Evolutionary conservation across 2,888 invertebrate genomes (phyloP), one percentile per base, ranked within the genome.

Genomic region (Bhutanitis thaidina): DNA sequence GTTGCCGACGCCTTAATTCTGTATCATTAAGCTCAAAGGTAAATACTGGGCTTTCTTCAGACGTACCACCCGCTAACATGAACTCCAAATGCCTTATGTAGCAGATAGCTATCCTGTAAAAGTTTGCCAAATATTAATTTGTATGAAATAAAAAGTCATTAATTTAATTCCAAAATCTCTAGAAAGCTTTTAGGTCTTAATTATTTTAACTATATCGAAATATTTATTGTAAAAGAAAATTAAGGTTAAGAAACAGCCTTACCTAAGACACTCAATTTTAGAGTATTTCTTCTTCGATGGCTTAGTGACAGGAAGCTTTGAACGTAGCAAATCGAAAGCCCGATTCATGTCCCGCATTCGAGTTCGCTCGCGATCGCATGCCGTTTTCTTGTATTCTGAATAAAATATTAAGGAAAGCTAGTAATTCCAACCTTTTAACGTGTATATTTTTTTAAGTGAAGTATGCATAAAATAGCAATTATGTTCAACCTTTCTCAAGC

Each of bases 281-380:
- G 95, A 95, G 62, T 96, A 92, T 71, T 96, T 96, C 76, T 96
- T 96, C 56, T 96, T 96, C 12, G 94, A 93, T 0, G 95, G 95
- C 65, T 95, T 95, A 44, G 93, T 93, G 61, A 93, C 92, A 0
- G 95, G 95, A 57, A 96, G 75, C 69, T 94, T 93, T 37, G 94
- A 93, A 30, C 96, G 90, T 12, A 96, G 82, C 36, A 93, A 77
- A 69, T 96, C 96, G 65, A 95, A 96, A 0, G 96, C 95, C 44
- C 92, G 90, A 73, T 96, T 96, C 96, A 96, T 96, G 65, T 96
- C 96, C 1, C 94, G 90, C 96, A 96, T 96, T 34, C 96, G 88
- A 0, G 95, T 95, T 3, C 96, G 84, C 69, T 96, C 96, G 16
- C 96, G 90, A 69, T 95, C 95, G 64, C 96, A 96, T 0, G 96